phyloP scores from a whole-genome alignment of 2,888 invertebrate species.

The Drosophila gaucha region DNA sequence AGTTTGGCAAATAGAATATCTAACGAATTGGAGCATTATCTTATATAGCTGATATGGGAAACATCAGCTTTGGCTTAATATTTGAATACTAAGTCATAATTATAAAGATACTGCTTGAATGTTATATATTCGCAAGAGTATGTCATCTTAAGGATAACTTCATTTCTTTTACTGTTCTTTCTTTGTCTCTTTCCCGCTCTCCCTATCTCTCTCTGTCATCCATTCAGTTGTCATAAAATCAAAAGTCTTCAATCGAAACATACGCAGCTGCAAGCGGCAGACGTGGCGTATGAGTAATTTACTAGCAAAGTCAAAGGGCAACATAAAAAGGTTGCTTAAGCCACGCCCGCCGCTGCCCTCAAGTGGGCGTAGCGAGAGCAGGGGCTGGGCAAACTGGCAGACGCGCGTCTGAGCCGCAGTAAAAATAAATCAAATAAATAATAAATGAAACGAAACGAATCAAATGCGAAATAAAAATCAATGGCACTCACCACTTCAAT shows the following conservation, averaged over 20 bases:
- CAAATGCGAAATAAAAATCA: conserved; percentile 80
- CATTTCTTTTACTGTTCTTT: too few relatives aligned
- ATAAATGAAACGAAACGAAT: conserved; percentile 79
- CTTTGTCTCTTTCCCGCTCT: not conserved
- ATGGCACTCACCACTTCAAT: conserved; percentile 77
- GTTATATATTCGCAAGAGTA: too few relatives aligned
- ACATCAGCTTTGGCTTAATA: too few relatives aligned
- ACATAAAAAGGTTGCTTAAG: conserved; percentile 30
- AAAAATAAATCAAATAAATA: conserved; percentile 78
- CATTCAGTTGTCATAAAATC: conserved; percentile 36
- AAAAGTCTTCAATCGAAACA: conserved; percentile 20
- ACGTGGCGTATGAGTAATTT: conserved; percentile 72
- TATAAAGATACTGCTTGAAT: too few relatives aligned
- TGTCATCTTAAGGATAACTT: too few relatives aligned
- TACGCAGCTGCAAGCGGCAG: conserved; percentile 20
- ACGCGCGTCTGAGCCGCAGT: conserved; percentile 53
- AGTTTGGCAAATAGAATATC: too few relatives aligned
- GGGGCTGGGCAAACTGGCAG: conserved; percentile 1
- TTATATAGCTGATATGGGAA: too few relatives aligned
- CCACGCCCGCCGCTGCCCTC: conserved; percentile 14
- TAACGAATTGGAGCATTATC: too few relatives aligned
- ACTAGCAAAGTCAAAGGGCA: conserved; percentile 30
- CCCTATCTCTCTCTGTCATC: not conserved
- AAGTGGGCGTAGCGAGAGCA: not conserved
- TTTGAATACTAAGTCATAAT: too few relatives aligned